Evolutionary conservation across 1,140 invertebrate genomes (phyloP).

Genomic region (Drosophila bifasciata): DNA sequence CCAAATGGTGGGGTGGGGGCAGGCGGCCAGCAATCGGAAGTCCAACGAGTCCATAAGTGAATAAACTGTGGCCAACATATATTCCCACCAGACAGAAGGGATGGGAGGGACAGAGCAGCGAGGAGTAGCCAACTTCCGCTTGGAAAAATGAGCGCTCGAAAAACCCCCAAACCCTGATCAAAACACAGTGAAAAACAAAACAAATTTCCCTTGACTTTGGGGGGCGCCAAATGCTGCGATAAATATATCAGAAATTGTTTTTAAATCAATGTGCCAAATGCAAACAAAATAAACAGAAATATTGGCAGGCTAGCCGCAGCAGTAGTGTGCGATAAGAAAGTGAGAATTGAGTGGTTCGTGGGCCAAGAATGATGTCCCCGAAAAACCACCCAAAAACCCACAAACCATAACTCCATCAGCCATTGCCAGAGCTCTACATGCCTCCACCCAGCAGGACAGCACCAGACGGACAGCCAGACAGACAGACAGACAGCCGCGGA

Average conservation of each 20-base stretch:
- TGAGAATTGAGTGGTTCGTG: constrained; percentile 19
- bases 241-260: constrained; percentile 71
- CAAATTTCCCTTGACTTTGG: constrained; percentile 58
- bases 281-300: constrained; percentile 72
- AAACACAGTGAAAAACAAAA: constrained; percentile 40
- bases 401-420: not conserved
- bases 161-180: constrained; percentile 22
- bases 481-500: constrained; percentile 52
- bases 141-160: constrained; percentile 19
- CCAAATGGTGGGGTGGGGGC: constrained; percentile 10
- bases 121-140: constrained; percentile 59
- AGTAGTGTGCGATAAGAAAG: constrained; percentile 52
- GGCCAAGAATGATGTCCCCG: constrained; percentile 19
- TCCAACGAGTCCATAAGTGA: constrained; percentile 71
- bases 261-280: constrained; percentile 75
- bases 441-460: not conserved
- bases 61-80: constrained; percentile 74
- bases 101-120: not conserved
- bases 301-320: constrained; percentile 67
- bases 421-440: not conserved
- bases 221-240: constrained; percentile 61
- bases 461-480: not conserved
- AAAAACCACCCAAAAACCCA: too few species aligned
- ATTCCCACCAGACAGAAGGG: constrained; percentile 21
- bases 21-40: constrained; percentile 62